phyloP scores from a whole-genome alignment of 2,888 invertebrate genomes.

The Drosophila ustulata region DNA sequence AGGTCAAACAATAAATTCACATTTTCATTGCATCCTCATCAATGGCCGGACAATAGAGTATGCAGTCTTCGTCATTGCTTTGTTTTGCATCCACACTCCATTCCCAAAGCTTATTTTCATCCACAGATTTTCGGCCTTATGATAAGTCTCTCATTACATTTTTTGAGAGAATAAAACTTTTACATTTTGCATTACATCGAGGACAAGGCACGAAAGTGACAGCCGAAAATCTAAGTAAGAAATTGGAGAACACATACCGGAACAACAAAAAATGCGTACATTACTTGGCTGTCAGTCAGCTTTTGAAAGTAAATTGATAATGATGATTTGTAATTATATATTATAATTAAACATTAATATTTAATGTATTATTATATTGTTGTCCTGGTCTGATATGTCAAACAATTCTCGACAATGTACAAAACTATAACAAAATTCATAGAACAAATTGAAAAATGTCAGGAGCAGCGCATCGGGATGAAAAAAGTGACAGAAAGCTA shows the following conservation, averaged over 20 bases:
- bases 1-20: no score
- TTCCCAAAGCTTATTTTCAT: slow-evolving; percentile 17
- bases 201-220: no score
- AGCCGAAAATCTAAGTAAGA: no score
- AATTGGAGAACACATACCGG: no score
- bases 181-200: no score
- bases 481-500: neutral
- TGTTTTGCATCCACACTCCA: neutral
- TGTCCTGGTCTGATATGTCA: slow-evolving; percentile 42
- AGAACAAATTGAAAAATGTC: slow-evolving; percentile 9
- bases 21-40: no score
- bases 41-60: slow-evolving; percentile 21
- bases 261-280: no score
- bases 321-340: no score
- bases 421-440: slow-evolving; percentile 3
- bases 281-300: neutral
- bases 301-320: no score
- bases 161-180: neutral
- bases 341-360: no score
- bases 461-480: neutral
- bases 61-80: neutral
- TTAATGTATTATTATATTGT: neutral
- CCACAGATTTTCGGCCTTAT: slow-evolving; percentile 26
- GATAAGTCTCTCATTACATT: slow-evolving; percentile 31
- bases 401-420: slow-evolving; percentile 24